Base-by-base conservation (phyloP, 2,888 invertebrate species). In the Siphlonurus alternatus region DNA sequence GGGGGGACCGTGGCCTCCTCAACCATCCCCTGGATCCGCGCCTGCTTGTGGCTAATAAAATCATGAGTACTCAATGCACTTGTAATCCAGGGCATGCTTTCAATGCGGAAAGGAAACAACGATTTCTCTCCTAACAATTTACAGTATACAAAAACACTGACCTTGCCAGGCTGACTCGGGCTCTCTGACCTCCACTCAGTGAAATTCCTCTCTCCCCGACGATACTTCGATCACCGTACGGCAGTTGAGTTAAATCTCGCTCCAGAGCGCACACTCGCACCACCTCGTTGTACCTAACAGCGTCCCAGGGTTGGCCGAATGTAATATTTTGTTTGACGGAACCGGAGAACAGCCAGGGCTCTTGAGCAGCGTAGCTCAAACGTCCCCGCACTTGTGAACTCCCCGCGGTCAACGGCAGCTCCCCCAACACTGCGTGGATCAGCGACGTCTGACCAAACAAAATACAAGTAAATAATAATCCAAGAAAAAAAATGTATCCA, bases 121-220 rank as follows among this genome's bases (percentile, higher is more conserved):
- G n/a, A n/a, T n/a, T n/a, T n/a, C n/a, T n/a, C n/a, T n/a, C n/a
- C n/a, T n/a, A n/a, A n/a, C 15, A 38, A 10, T 38, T 10, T 38
- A 38, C 38, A 38, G 38, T 38, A 19, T 62, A 68, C 67, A 65
- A 62, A 54, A 25, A 1, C 24, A 2, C 2, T 73, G 73, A 69
- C 73, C 78, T 72, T 2, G 78, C 78, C 61, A 82, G 73, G 67
- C 78, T 77, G 51, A 82, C 74, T 62, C 91, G 81, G 0, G 94
- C 94, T 66, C 90, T 85, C 74, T 95, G 94, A 1, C 93, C 88
- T 67, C 93, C 93, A 68, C 89, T 89, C n/a, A 93, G 79, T 67
- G 88, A 88, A 65, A 88, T 85, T 10, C 93, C 93, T 18, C 90
- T 79, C 72, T 93, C 93, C 1, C 93, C 96, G 0, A 93, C 89